phyloP scores from a whole-genome alignment of 2,888 invertebrate species.

The Copidosoma aretas region DNA sequence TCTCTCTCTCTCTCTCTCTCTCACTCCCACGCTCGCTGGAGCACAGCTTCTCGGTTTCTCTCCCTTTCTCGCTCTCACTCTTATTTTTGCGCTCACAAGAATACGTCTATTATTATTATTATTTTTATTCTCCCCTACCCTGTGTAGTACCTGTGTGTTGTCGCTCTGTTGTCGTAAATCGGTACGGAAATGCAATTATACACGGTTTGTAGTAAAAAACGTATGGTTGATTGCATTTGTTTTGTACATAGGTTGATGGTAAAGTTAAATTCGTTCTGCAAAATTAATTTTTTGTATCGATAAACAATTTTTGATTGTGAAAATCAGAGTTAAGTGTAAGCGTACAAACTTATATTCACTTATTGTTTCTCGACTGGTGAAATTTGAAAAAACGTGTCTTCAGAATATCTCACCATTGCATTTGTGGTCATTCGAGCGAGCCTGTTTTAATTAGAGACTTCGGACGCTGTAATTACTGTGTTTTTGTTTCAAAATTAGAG shows the following conservation, averaged over 20 bases:
- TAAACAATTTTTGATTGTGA: too few species aligned
- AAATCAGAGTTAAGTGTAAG: too few species aligned
- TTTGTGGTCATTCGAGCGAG: background rate
- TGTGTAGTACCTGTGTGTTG: too few species aligned
- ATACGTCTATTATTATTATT: conserved; percentile 6
- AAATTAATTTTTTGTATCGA: too few species aligned
- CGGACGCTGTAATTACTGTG: background rate
- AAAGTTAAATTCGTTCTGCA: too few species aligned
- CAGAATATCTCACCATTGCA: background rate
- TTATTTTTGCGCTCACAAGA: conserved; percentile 19
- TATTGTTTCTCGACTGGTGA: background rate
- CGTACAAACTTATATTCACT: too few species aligned
- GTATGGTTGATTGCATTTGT: too few species aligned
- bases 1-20: conserved; percentile 17
- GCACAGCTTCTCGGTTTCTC: background rate
- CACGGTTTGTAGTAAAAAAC: too few species aligned
- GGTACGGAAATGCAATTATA: background rate
- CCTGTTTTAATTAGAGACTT: background rate
- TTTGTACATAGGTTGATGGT: too few species aligned
- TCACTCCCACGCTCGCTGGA: conserved; percentile 19
- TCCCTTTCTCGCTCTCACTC: conserved; percentile 19
- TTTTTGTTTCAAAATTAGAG: too few species aligned
- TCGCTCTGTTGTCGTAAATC: background rate
- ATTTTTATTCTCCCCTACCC: background rate
- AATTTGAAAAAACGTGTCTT: background rate